Evolutionary conservation across 2,113 vertebrate genomes (phyloP), one percentile per base, ranked within the genome.

Genomic region (Limanda limanda): DNA sequence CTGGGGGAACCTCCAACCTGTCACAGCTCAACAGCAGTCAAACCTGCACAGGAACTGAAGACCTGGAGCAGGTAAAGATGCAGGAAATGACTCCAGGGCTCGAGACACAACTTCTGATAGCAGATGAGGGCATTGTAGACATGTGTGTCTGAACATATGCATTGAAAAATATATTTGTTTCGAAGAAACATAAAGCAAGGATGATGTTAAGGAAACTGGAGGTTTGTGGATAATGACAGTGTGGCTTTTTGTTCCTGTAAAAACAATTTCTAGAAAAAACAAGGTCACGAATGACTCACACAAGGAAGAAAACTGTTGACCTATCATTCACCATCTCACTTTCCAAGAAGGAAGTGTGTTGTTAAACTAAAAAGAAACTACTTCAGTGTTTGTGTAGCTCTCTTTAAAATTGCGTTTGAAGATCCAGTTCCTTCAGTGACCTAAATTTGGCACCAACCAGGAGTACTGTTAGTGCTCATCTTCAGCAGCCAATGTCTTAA

Each of bases 1-100:
- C 84, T 0, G 92, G 90, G 2, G 87, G 89, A 37, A 81, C 77
- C 23, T 91, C 88, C 0, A 24, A 62, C 3, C 65, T 25, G 21
- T 66, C 2, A 40, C 81, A 74, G 70, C 23, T 24, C 45, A 1
- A 5, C 54, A 23, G 5, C 51, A 0, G 0, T 3, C 52, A 9
- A 0, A 23, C 69, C 13, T 56, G 35, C 13, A 0, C 0, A 0
- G 25, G 17, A 3, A 2, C 2, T 0, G 2, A 60, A 15, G 61
- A 67, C 72, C 14, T 8, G 1, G 71, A 79, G 56, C 63, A 57
- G 9, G 24, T 87, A 3, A 88, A 79, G 59, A 35, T 89, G 87
- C 17, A 45, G 40, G 59, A 78, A 31, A 70, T 81, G 55, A 59
- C 21, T 8, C 9, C 35, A 0, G 67, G 25, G 1, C 37, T 59